Evolutionary conservation across 2,113 vertebrate genomes (phyloP).

Genomic region (Cebidichthys violaceus): DNA sequence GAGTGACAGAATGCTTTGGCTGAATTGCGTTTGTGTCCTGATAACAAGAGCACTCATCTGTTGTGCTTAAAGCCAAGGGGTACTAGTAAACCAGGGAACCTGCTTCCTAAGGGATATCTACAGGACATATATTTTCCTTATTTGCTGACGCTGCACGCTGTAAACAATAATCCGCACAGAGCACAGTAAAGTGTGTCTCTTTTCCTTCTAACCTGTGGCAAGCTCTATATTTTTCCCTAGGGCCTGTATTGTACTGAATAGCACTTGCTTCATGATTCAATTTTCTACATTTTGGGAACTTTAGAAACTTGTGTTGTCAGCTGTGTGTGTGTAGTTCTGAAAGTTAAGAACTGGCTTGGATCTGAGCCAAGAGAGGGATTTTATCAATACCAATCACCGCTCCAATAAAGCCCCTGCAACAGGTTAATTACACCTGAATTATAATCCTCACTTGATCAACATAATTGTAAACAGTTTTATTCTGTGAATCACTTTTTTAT

Average conservation of each 20-base stretch:
- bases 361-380: slow-evolving; percentile 18
- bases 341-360: slow-evolving; percentile 23
- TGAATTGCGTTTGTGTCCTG: slow-evolving; percentile 73
- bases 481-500: slow-evolving; percentile 30
- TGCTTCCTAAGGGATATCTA: slow-evolving; percentile 61
- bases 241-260: slow-evolving; percentile 22
- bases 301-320: slow-evolving; percentile 48
- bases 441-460: slow-evolving; percentile 40
- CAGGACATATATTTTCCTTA: slow-evolving; percentile 51
- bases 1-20: slow-evolving; percentile 79
- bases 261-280: slow-evolving; percentile 47
- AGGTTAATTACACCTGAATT: slow-evolving; percentile 30
- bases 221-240: slow-evolving; percentile 31
- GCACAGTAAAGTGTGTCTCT: slow-evolving; percentile 31
- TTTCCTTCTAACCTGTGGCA: slow-evolving; percentile 45
- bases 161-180: slow-evolving; percentile 58
- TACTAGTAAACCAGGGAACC: slow-evolving; percentile 42
- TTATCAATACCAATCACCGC: slow-evolving; percentile 59
- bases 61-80: slow-evolving; percentile 59
- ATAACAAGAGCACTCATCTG: slow-evolving; percentile 73
- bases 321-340: slow-evolving; percentile 24
- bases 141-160: slow-evolving; percentile 58
- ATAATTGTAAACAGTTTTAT: slow-evolving; percentile 37
- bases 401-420: slow-evolving; percentile 20
- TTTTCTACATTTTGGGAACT: slow-evolving; percentile 53